Evolutionary conservation across 2,888 invertebrate species (phyloP).

Genomic region (Tanypteryx hageni): DNA sequence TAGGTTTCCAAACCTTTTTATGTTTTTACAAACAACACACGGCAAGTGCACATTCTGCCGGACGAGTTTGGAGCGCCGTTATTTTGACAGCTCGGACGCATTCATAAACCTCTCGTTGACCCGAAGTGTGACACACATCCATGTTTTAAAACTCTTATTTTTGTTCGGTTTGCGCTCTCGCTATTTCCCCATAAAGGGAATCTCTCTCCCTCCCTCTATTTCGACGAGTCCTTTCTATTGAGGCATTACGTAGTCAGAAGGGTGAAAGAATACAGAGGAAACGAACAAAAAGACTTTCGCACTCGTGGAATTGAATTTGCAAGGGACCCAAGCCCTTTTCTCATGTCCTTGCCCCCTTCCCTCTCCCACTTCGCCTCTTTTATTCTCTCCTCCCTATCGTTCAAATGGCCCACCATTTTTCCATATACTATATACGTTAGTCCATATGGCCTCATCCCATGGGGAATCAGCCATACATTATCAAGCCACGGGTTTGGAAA

Average conservation of each 20-base stretch:
- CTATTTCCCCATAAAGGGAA: not conserved
- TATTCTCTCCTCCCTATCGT: not conserved
- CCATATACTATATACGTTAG: constrained; percentile 20
- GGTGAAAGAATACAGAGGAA: constrained; percentile 20
- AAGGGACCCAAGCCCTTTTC: constrained; percentile 8
- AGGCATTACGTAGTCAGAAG: constrained; percentile 43
- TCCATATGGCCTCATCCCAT: constrained; percentile 36
- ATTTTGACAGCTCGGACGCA: constrained; percentile 18
- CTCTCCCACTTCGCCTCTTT: not conserved
- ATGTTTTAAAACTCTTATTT: constrained; percentile 20
- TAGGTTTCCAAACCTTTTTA: no score
- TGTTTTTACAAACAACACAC: not conserved
- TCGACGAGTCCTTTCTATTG: not conserved
- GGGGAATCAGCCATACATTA: constrained; percentile 51
- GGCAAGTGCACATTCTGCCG: not conserved
- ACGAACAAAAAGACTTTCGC: constrained; percentile 29
- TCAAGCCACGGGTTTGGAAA: constrained; percentile 18
- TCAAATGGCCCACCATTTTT: constrained; percentile 6
- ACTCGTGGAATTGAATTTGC: constrained; percentile 57
- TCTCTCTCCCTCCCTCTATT: not conserved
- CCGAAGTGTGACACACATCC: constrained; percentile 43
- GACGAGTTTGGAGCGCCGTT: not conserved
- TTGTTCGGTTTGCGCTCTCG: not conserved
- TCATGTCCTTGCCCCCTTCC: not conserved
- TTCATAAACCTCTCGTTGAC: constrained; percentile 3